These are phyloP conservation scores for Brachypalpus laphriformis DNA, from an alignment of 2,888 invertebrate species.

Conservation along the genomic window DNA sequence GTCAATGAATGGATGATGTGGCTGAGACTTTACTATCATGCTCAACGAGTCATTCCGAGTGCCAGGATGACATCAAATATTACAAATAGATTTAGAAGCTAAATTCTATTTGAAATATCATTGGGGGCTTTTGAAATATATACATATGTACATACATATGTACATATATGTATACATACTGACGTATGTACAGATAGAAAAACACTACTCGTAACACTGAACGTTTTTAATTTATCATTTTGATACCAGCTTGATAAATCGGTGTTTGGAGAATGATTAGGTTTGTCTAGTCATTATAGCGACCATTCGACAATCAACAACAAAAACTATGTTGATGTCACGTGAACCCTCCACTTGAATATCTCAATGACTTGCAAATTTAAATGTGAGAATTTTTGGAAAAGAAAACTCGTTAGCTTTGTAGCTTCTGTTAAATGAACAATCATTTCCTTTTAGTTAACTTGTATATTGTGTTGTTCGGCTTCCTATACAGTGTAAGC, in stretches of 20 bases:
- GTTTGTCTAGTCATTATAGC: not conserved
- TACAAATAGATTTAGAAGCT: not conserved
- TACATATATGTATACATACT: not conserved
- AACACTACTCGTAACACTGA: too few species aligned
- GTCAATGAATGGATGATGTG: constrained; percentile 12
- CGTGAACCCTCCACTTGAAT: not conserved
- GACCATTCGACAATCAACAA: not conserved
- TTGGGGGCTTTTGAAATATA: not conserved
- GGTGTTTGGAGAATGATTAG: not conserved
- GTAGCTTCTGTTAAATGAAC: too few species aligned
- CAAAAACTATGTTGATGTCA: not conserved
- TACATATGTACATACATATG: not conserved
- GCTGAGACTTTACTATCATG: not conserved
- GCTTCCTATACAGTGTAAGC: too few species aligned
- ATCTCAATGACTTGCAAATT: not conserved
- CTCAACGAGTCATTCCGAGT: not conserved
- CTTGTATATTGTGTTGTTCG: too few species aligned
- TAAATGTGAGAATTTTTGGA: not conserved
- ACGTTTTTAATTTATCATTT: not conserved
- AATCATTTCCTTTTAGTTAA: too few species aligned
- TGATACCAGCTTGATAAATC: not conserved
- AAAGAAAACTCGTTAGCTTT: not conserved
- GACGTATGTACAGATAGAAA: not conserved
- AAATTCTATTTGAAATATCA: not conserved
- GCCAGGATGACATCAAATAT: not conserved